Conservation (phyloP, 2,888 invertebrate genomes). For the Melangyna quadrimaculata region DNA sequence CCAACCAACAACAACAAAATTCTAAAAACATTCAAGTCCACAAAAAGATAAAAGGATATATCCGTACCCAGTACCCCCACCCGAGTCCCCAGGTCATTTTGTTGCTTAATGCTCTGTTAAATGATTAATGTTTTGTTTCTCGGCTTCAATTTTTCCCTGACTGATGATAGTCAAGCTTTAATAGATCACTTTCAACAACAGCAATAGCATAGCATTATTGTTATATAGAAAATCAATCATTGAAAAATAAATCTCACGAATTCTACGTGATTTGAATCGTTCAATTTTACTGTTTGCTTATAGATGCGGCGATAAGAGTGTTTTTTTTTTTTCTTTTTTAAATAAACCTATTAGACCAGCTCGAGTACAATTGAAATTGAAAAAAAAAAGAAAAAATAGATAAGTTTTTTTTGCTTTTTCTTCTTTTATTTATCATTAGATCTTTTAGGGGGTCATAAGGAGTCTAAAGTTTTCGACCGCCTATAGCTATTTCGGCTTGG, state of each 20-base stretch:
- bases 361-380: no score
- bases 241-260: slow-evolving; percentile 25
- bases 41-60: neutral
- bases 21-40: neutral
- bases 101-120: slow-evolving; percentile 37
- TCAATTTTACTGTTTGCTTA: neutral
- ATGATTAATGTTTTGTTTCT: slow-evolving; percentile 48
- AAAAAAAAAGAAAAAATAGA: no score
- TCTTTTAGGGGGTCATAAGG: no score
- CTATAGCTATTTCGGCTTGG: no score
- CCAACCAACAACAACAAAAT: neutral
- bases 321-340: neutral
- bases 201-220: no score
- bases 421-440: no score
- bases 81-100: slow-evolving; percentile 33
- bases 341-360: neutral
- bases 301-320: no score
- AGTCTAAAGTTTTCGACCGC: no score
- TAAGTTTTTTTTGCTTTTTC: no score
- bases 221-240: slow-evolving; percentile 30
- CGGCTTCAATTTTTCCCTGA: neutral
- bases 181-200: neutral
- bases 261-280: slow-evolving; percentile 10
- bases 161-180: slow-evolving; percentile 9
- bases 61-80: no score